phyloP scores from a whole-genome alignment of 2,797 vertebrate species.

The Enteromius trimaculatus region DNA sequence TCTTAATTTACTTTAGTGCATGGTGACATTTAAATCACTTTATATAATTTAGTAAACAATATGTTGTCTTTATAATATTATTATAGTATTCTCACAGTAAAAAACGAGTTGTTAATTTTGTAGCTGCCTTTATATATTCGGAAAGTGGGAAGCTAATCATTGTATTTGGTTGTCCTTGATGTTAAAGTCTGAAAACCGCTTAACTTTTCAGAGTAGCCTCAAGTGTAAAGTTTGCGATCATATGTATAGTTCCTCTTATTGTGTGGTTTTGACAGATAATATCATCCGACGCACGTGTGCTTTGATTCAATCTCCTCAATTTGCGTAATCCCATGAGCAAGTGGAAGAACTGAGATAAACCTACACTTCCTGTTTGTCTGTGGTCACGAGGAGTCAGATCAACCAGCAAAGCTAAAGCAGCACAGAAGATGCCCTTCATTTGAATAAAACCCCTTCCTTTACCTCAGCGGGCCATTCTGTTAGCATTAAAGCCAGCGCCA shows the following conservation, averaged over 20 bases:
- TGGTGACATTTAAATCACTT: neutral
- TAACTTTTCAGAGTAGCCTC: neutral
- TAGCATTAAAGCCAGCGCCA: slow-evolving; percentile 29
- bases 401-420: neutral
- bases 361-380: slow-evolving; percentile 64
- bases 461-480: slow-evolving; percentile 7
- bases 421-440: neutral
- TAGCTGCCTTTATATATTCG: neutral
- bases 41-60: neutral
- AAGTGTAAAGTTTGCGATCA: slow-evolving; percentile 21
- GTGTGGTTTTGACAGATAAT: slow-evolving; percentile 66
- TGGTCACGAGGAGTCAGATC: slow-evolving; percentile 13
- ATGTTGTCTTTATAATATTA: slow-evolving; percentile 4
- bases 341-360: slow-evolving; percentile 64
- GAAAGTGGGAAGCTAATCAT: neutral
- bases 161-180: neutral
- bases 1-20: neutral
- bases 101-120: neutral
- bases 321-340: slow-evolving; percentile 47
- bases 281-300: slow-evolving; percentile 61
- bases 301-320: slow-evolving; percentile 67
- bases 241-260: slow-evolving; percentile 33
- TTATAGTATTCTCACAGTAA: neutral
- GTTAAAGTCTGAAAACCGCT: neutral
- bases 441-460: slow-evolving; percentile 23